These are phyloP conservation scores for Hirundichthys speculiger DNA, from an alignment of 2,113 vertebrate genomes.

Conservation along the genomic window DNA sequence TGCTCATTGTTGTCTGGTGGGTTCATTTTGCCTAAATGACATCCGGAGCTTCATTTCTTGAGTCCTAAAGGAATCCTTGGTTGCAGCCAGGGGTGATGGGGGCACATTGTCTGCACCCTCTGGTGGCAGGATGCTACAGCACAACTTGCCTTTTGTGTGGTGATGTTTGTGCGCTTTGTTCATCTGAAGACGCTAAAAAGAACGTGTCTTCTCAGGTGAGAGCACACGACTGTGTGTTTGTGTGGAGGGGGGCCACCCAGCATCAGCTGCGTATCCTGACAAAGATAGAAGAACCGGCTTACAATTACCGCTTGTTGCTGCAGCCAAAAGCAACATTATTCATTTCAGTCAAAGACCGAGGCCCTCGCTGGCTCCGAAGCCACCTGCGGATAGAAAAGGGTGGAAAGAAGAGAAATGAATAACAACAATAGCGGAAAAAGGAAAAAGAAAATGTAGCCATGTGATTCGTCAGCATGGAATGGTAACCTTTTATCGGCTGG, in stretches of 20 bases:
- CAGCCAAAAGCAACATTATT: conserved; percentile 64
- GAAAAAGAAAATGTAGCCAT: conserved; percentile 48
- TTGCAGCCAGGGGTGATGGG: conserved; percentile 63
- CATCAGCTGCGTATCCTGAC: conserved; percentile 59
- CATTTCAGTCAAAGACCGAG: conserved; percentile 37
- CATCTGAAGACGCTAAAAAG: conserved; percentile 19
- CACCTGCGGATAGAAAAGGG: conserved; percentile 59
- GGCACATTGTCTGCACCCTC: conserved; percentile 81
- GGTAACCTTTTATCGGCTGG: conserved; percentile 9
- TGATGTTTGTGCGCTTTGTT: conserved; percentile 21
- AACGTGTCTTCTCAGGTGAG: conserved; percentile 54
- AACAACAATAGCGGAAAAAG: conserved; percentile 43
- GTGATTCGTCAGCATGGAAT: conserved; percentile 28
- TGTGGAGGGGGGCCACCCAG: conserved; percentile 62
- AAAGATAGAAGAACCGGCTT: conserved; percentile 58
- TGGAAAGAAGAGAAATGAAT: conserved; percentile 51
- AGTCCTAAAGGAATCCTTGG: conserved; percentile 53
- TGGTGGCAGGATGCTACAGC: conserved; percentile 76
- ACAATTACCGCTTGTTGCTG: conserved; percentile 55
- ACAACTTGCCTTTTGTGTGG: conserved; percentile 50
- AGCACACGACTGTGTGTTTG: conserved; percentile 45
- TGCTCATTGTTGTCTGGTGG: conserved; percentile 53
- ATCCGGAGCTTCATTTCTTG: conserved; percentile 69
- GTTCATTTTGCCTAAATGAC: conserved; percentile 43
- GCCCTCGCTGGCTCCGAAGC: conserved; percentile 34